Evolutionary conservation across 1,140 invertebrate genomes (phyloP).

Genomic region (Zaprionus ghesquierei): DNA sequence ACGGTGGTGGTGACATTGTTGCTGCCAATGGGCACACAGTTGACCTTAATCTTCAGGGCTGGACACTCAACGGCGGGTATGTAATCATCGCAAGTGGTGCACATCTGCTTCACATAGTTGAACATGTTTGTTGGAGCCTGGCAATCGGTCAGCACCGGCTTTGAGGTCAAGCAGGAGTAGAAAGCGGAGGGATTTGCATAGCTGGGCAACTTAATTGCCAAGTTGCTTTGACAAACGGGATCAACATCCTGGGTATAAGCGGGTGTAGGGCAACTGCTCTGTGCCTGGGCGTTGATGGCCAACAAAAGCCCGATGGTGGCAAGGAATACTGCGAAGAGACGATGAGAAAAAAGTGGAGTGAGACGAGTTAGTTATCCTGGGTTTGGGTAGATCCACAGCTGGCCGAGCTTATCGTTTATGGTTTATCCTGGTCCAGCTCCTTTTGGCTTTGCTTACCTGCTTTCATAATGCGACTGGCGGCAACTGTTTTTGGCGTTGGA

Average conservation of each 20-base stretch:
- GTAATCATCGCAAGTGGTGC: constrained; percentile 31
- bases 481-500: constrained; percentile 12
- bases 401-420: constrained; percentile 13
- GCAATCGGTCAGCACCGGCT: not conserved
- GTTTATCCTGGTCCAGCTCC: not conserved
- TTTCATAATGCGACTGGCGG: constrained; percentile 52
- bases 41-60: not conserved
- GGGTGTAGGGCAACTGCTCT: constrained; percentile 11
- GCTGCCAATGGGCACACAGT: constrained; percentile 12
- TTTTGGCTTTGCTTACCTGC: constrained; percentile 51
- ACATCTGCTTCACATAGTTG: constrained; percentile 37
- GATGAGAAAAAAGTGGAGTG: not conserved
- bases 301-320: constrained; percentile 50
- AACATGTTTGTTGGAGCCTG: constrained; percentile 1
- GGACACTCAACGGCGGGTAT: constrained; percentile 38
- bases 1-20: not conserved
- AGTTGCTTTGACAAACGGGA: constrained; percentile 18
- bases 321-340: constrained; percentile 40
- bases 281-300: constrained; percentile 38
- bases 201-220: constrained; percentile 38
- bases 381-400: not conserved
- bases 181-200: constrained; percentile 45
- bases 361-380: not conserved
- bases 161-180: constrained; percentile 14
- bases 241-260: constrained; percentile 21